Base-by-base conservation (phyloP, 1,140 invertebrate genomes). In the Aradophagus sp. region DNA sequence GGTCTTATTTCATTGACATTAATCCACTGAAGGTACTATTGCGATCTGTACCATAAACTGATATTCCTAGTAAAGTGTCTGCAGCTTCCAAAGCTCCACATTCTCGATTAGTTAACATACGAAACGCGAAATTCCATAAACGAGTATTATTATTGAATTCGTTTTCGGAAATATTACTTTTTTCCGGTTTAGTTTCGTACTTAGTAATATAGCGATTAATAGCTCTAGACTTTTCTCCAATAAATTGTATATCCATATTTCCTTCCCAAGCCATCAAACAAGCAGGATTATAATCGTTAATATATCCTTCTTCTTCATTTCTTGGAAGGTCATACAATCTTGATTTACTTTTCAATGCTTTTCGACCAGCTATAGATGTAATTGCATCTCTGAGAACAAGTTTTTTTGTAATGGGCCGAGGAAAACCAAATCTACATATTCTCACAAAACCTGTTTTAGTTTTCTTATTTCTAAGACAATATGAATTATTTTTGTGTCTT, bases 1-100 rank as follows among this genome's bases (percentile, higher is more conserved):
- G 34, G 70, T 35, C 47, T 35, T n/a, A 31, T 55, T 34, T 61
- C 52, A 12, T 62, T 72, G 2, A 77, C 73, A 47, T 78, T 70
- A 19, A 80, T 19, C 74, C 76, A 78, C 52, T 59, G 16, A 78
- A 73, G 23, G 55, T 77, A 17, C 73, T 80, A 5, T 59, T 13
- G 6, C 38, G 26, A 73, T 78, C 78, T 5, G 74, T 78, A 4
- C 69, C 74, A 50, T 74, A 56, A 4, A 76, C 32, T 20, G 72
- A 42, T 44, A 63, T 66, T 11, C 73, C 63, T 1, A 77, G 39
- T 11, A 79, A 31, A 10, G 66, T 76, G 41, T 77, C 75, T n/a
- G n/a, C n/a, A n/a, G n/a, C n/a, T n/a, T n/a, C n/a, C n/a, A n/a
- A n/a, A n/a, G n/a, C n/a, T n/a, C n/a, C n/a, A n/a, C n/a, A n/a